Percentiles rank a stretch among this genome's conserved stretches.
Evolutionary conservation across 2,888 invertebrate species (phyloP).

Genomic region (Hedya salicella): DNA sequence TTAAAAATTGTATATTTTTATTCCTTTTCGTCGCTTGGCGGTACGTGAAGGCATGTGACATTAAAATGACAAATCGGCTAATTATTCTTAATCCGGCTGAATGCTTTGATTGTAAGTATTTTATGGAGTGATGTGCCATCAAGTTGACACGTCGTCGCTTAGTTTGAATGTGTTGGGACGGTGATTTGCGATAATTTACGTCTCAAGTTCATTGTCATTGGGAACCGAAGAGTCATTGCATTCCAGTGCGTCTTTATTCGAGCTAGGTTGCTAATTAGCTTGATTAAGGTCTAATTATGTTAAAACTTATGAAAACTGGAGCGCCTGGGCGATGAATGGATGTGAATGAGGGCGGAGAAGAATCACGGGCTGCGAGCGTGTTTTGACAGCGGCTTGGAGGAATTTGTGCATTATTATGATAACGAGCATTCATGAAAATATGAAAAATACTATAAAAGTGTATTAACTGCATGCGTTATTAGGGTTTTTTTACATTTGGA

Average conservation of each 20-base stretch:
- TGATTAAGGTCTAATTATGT: conserved; percentile 36
- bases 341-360: conserved; percentile 53
- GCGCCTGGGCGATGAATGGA: conserved; percentile 30
- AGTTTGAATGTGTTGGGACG: conserved; percentile 57
- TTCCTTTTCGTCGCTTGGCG: conserved; percentile 63
- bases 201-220: conserved; percentile 63
- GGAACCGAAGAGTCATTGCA: conserved; percentile 47
- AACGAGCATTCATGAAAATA: conserved; percentile 60
- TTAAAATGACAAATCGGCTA: conserved; percentile 84
- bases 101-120: conserved; percentile 69
- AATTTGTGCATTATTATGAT: conserved; percentile 75
- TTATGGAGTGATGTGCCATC: conserved; percentile 68
- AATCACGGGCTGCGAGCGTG: conserved; percentile 59
- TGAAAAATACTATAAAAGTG: not conserved
- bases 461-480: not conserved
- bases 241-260: conserved; percentile 35
- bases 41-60: conserved; percentile 84
- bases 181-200: conserved; percentile 52
- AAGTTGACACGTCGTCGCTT: conserved; percentile 59
- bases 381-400: conserved; percentile 60
- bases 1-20: conserved; percentile 77
- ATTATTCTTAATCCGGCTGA: conserved; percentile 82
- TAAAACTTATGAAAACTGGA: conserved; percentile 36
- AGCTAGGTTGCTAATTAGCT: conserved; percentile 37
- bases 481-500: not conserved